Conservation (phyloP, 2,888 invertebrate species). For the Pelosia muscerda region DNA sequence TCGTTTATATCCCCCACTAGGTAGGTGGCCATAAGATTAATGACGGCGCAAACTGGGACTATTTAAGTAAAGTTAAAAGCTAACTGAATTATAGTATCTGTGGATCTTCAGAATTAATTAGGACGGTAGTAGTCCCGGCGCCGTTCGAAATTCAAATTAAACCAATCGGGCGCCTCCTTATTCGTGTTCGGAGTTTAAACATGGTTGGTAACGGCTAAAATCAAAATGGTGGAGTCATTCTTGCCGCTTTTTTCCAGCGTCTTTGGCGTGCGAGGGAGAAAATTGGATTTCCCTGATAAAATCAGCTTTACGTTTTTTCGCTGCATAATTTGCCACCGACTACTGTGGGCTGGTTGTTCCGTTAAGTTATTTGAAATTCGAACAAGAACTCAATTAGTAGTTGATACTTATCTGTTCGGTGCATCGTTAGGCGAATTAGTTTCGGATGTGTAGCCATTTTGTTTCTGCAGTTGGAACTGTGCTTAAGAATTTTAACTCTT, state of each 20-base stretch:
- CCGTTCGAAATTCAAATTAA: constrained; percentile 86
- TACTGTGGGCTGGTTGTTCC: constrained; percentile 70
- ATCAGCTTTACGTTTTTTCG: constrained; percentile 79
- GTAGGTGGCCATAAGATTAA: constrained; percentile 82
- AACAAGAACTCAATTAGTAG: constrained; percentile 79
- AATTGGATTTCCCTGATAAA: constrained; percentile 87
- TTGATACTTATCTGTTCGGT: constrained; percentile 60
- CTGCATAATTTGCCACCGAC: constrained; percentile 78
- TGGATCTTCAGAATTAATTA: constrained; percentile 85
- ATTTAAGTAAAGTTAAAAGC: constrained; percentile 81
- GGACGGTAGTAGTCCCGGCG: constrained; percentile 75
- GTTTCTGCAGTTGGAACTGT: constrained; percentile 35
- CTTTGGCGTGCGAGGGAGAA: constrained; percentile 86
- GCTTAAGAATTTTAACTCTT: constrained; percentile 27
- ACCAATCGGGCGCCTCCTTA: constrained; percentile 87
- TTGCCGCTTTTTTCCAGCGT: constrained; percentile 85
- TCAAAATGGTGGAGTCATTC: constrained; percentile 85
- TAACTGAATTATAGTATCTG: constrained; percentile 85
- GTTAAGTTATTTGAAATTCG: constrained; percentile 75
- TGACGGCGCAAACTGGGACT: constrained; percentile 73
- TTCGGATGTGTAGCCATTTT: constrained; percentile 34
- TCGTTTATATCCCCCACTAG: constrained; percentile 48
- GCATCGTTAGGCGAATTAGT: constrained; percentile 49
- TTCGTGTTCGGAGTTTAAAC: constrained; percentile 85
- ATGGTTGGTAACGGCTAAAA: constrained; percentile 83